Conservation (phyloP, 2,888 invertebrate species). For the Caenorhabditis afra region DNA sequence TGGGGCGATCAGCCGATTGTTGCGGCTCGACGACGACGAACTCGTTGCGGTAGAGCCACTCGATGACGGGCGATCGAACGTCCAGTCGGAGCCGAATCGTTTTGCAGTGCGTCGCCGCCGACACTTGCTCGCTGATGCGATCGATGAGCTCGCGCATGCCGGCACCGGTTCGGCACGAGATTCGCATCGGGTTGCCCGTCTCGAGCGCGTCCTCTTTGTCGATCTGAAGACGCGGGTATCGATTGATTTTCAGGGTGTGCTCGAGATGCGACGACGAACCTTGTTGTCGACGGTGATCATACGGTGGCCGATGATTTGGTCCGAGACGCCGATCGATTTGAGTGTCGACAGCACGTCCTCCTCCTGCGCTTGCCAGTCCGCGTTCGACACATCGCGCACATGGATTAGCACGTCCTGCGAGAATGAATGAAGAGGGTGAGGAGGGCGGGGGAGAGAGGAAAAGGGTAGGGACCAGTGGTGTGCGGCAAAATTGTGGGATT, state of each 20-base stretch:
- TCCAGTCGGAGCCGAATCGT: conserved; percentile 67
- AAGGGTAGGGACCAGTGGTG: too few relatives aligned
- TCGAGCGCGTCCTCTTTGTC: conserved; percentile 38
- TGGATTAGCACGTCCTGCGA: conserved; percentile 88
- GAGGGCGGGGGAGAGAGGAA: too few relatives aligned
- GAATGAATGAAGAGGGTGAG: neutral
- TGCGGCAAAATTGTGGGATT: too few relatives aligned
- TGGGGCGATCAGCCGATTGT: conserved; percentile 38
- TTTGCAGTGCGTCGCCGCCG: conserved; percentile 57
- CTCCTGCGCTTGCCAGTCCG: conserved; percentile 86
- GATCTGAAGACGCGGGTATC: conserved; percentile 30
- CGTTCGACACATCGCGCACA: conserved; percentile 88
- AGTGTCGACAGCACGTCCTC: conserved; percentile 86
- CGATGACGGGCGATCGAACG: conserved; percentile 68
- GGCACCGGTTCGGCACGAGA: conserved; percentile 76
- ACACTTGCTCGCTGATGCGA: conserved; percentile 65
- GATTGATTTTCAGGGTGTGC: neutral
- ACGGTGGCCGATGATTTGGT: conserved; percentile 62
- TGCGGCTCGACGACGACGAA: conserved; percentile 70
- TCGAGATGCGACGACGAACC: conserved; percentile 11
- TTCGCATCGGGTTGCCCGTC: conserved; percentile 32
- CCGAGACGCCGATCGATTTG: conserved; percentile 70
- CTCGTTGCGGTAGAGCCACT: conserved; percentile 75
- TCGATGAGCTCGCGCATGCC: conserved; percentile 71
- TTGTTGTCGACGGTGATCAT: conserved; percentile 74